Conservation (phyloP, 2,888 invertebrate species). For the Zeuzera pyrina region DNA sequence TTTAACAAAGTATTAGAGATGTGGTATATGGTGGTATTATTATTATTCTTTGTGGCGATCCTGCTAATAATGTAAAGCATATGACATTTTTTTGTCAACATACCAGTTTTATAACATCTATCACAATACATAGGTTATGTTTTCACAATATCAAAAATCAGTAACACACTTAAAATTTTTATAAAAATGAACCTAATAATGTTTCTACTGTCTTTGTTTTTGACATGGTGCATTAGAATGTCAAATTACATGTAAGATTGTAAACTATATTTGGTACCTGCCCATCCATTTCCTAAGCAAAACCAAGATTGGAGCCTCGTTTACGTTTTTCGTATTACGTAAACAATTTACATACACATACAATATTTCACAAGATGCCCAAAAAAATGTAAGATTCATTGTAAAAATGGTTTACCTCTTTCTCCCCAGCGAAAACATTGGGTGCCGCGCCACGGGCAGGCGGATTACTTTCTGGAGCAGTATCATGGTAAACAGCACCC, state of each 20-base stretch:
- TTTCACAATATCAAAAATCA: no score
- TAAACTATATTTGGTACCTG: conserved; percentile 17
- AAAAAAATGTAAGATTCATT: conserved; percentile 23
- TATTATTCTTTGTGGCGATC: no score
- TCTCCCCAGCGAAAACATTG: conserved; percentile 65
- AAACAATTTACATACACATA: conserved; percentile 52
- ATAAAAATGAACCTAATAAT: no score
- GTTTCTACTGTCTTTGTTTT: no score
- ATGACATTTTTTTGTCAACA: no score
- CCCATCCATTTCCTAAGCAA: conserved; percentile 21
- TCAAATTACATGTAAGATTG: conserved; percentile 36
- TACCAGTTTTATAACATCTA: no score
- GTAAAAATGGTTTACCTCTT: conserved; percentile 51
- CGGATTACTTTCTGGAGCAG: conserved; percentile 57
- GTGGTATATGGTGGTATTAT: no score
- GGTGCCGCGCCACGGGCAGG: conserved; percentile 55
- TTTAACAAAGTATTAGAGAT: no score
- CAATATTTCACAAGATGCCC: conserved; percentile 23
- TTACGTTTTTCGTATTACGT: conserved; percentile 55
- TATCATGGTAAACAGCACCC: conserved; percentile 70
- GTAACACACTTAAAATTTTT: no score
- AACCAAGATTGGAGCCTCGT: conserved; percentile 36
- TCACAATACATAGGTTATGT: no score
- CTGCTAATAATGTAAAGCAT: no score
- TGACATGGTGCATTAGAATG: conserved; percentile 49